Conservation (phyloP, 2,888 invertebrate genomes). For the Augiades crinisus region DNA sequence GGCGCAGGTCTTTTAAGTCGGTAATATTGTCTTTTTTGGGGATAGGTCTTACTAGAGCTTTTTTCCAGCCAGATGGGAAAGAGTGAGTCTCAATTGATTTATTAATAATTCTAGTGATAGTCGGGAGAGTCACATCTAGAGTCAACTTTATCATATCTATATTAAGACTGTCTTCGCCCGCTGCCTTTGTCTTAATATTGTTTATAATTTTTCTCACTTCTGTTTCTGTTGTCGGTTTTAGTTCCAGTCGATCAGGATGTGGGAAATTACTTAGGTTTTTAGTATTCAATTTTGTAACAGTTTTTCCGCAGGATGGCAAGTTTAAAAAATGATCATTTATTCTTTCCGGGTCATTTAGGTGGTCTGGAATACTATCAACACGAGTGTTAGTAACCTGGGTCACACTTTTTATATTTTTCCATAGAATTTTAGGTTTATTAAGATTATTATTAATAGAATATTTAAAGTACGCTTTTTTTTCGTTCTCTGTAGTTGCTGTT, state of each 20-base stretch:
- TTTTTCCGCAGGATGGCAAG: background rate
- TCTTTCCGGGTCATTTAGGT: background rate
- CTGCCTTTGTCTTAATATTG: slow-evolving; percentile 19
- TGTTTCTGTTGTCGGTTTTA: background rate
- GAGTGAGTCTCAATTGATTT: too few species aligned
- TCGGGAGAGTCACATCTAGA: too few species aligned
- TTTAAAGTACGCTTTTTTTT: slow-evolving; percentile 21
- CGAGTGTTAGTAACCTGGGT: background rate
- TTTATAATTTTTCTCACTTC: slow-evolving; percentile 15
- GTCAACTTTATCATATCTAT: slow-evolving; percentile 29
- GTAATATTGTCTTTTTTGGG: slow-evolving; percentile 34
- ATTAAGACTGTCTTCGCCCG: slow-evolving; percentile 25
- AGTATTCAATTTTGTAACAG: background rate
- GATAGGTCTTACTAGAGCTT: slow-evolving; percentile 33
- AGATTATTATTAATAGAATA: background rate
- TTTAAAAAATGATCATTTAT: background rate
- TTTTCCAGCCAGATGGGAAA: slow-evolving; percentile 36
- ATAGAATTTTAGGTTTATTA: background rate
- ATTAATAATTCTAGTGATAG: slow-evolving; percentile 29
- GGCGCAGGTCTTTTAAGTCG: too few species aligned
- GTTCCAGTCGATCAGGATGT: background rate
- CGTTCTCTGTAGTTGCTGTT: slow-evolving; percentile 20
- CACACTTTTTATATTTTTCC: background rate
- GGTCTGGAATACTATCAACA: background rate
- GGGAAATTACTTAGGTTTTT: background rate